phyloP scores from a whole-genome alignment of 2,888 invertebrate species.

The Aleiodes leptofemur region DNA sequence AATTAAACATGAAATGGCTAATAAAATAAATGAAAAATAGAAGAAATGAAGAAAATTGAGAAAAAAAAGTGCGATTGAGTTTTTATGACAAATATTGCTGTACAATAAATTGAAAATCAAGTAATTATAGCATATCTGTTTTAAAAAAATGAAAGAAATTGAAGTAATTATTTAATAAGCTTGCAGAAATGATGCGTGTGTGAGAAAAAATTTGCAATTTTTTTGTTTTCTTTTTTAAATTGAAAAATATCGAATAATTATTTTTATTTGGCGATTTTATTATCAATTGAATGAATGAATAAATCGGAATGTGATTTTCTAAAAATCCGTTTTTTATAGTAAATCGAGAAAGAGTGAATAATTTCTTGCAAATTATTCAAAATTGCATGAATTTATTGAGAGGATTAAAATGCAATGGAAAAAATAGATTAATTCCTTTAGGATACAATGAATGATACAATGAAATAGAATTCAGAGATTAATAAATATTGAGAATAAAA shows the following conservation, averaged over 20 bases:
- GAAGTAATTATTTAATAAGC: conserved; percentile 46
- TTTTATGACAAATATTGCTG: conserved; percentile 59
- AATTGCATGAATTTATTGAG: no score
- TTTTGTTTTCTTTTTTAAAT: background rate
- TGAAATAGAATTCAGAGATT: conserved; percentile 28
- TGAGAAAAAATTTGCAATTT: background rate
- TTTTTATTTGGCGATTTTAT: background rate
- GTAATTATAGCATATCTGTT: conserved; percentile 67
- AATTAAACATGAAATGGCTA: conserved; percentile 33
- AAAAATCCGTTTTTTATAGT: background rate
- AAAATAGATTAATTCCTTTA: background rate
- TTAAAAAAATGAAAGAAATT: conserved; percentile 48
- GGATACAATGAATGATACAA: conserved; percentile 25
- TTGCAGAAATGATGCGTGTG: conserved; percentile 43
- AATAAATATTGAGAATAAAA: conserved; percentile 1
- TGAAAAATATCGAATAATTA: no score
- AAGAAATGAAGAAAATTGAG: background rate
- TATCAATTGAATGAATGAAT: conserved; percentile 4
- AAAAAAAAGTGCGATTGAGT: conserved; percentile 49
- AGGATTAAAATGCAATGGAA: no score
- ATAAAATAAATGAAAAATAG: conserved; percentile 23
- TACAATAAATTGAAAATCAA: conserved; percentile 64
- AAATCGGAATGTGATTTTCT: conserved; percentile 6
- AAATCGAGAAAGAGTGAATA: no score
- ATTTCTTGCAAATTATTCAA: no score